Conservation (phyloP, 2,113 vertebrate genomes). For the Salvelinus alpinus region DNA sequence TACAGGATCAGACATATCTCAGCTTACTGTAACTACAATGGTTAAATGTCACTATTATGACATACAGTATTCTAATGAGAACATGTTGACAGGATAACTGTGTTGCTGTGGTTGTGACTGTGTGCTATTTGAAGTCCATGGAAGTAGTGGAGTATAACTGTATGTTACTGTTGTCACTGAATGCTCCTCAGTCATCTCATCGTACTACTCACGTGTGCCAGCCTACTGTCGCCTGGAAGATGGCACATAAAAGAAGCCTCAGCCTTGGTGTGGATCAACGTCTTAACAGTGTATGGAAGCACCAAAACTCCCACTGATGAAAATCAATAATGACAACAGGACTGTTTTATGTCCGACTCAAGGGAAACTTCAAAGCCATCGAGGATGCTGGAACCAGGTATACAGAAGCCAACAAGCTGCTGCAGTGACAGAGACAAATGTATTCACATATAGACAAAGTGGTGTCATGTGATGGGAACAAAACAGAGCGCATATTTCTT, state of each 20-base stretch:
- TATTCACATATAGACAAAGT: slow-evolving; percentile 16
- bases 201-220: not conserved
- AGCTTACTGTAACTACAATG: not conserved
- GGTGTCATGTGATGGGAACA: not conserved
- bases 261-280: slow-evolving; percentile 2
- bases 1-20: not conserved
- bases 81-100: not conserved
- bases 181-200: not conserved
- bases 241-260: not conserved
- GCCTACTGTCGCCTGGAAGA: not conserved
- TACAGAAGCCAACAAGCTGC: slow-evolving; percentile 9
- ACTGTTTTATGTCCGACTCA: slow-evolving; percentile 34
- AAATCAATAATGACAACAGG: slow-evolving; percentile 44
- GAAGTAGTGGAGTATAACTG: too few relatives aligned
- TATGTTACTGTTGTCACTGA: not conserved
- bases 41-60: too few relatives aligned
- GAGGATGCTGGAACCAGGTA: slow-evolving; percentile 15
- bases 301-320: slow-evolving; percentile 31
- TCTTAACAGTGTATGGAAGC: slow-evolving; percentile 38
- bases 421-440: slow-evolving; percentile 19
- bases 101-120: too few relatives aligned
- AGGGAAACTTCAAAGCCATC: slow-evolving; percentile 41
- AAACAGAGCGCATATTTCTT: slow-evolving; percentile 10
- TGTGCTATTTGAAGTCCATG: too few relatives aligned
- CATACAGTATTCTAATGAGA: too few relatives aligned